A percentile compares a stretch with the other conserved stretches of the same genome.
Evolutionary conservation across 2,113 vertebrate genomes (phyloP).

Genomic region (Diadophis punctatus): DNA sequence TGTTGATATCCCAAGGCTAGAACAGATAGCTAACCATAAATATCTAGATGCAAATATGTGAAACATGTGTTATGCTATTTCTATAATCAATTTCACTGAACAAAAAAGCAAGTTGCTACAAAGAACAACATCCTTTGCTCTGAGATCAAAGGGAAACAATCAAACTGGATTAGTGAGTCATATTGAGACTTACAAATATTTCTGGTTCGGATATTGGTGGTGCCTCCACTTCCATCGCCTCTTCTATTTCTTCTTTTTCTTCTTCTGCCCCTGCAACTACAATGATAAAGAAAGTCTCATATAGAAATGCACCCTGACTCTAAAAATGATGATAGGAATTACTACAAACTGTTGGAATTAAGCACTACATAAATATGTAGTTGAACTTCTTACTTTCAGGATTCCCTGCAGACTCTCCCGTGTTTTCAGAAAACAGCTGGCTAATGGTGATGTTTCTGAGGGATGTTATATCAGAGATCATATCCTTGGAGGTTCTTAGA

Average conservation of each 20-base stretch:
- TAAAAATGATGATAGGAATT: background rate
- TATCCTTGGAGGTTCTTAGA: conserved; percentile 81
- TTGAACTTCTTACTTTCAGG: conserved; percentile 61
- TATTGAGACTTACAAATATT: conserved; percentile 39
- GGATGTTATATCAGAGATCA: conserved; percentile 81
- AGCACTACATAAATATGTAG: background rate
- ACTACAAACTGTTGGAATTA: conserved; percentile 6
- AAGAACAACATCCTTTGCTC: background rate
- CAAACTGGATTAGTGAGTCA: background rate
- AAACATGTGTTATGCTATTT: background rate
- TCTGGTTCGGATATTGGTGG: background rate
- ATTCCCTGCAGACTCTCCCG: background rate
- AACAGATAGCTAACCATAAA: background rate
- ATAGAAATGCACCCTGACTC: background rate
- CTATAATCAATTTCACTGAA: background rate
- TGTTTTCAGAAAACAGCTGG: conserved; percentile 76
- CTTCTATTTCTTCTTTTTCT: conserved; percentile 34
- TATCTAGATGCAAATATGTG: background rate
- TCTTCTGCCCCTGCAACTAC: background rate
- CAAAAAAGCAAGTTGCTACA: background rate
- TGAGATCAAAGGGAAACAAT: background rate
- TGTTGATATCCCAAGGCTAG: background rate
- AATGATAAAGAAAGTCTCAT: conserved; percentile 2
- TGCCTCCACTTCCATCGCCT: rapidly evolving
- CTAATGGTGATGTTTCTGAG: conserved; percentile 85